Base-by-base conservation (phyloP, 37 sponge, comb jelly and placozoan species). In the Tethya wilhelma region DNA sequence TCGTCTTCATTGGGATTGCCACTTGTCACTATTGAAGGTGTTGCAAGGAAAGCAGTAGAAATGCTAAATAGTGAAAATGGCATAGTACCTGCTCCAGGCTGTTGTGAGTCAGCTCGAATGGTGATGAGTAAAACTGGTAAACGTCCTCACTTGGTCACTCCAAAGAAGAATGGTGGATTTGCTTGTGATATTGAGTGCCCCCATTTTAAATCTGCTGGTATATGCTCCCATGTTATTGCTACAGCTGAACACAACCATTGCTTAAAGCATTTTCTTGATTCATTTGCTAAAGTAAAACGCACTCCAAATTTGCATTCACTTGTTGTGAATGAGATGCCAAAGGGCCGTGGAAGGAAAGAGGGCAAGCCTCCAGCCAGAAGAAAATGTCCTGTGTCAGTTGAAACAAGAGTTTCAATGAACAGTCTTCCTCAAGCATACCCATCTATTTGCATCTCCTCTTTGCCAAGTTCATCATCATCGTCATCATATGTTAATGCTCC, bases 191-290 rank as follows among this genome's bases (percentile, higher is more conserved):
- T 7, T 60, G 63, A 60, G 6, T 60, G 63, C 63, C 63, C 63
- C 9, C 20, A 60, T 14, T 60, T n/a, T 26, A n/a, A 72, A 72
- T 72, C 56, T 14, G 33, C 44, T n/a, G 56, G 56, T 8, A 45
- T 45, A 4, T 72, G 56, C 25, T 75, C 62, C 8, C 76, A 75
- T 56, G 25, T 30, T 75, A 62, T 75, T 4, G 76, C 76, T 75
- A 29, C 55, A 19, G 76, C 76, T 20, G 31, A 26, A 5, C 7
- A n/a, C 28, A 60, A 12, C 28, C 6, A 60, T 25, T 8, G 63
- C 28, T 23, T 60, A 8, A 8, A n/a, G 11, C 28, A 60, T 7
- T 60, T 60, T 8, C 11, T 60, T 60, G 20, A 17, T 60, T 12
- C 63, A n/a, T 12, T 25, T 12, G 7, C 26, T 7, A 60, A n/a